phyloP scores from a whole-genome alignment of 1,140 invertebrate species.

The Venturia canescens region DNA sequence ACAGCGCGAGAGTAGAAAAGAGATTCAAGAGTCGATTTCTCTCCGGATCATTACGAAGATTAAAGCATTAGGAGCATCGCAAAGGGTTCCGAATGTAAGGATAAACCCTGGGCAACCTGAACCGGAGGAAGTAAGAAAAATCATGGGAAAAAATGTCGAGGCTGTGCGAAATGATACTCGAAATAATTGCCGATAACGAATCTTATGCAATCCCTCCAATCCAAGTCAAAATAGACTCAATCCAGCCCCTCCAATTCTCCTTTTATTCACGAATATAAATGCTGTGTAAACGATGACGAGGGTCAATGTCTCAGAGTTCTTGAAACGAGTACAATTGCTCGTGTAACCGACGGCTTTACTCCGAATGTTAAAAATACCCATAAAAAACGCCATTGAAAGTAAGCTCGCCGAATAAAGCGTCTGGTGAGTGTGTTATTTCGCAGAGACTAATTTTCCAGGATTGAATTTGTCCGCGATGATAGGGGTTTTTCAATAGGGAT shows the following conservation, averaged over 20 bases:
- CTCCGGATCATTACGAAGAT: slow-evolving; percentile 35
- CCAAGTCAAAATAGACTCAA: too few species aligned
- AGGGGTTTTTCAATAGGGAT: not conserved
- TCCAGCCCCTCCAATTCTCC: too few species aligned
- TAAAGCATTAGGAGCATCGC: slow-evolving; percentile 30
- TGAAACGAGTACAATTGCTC: too few species aligned
- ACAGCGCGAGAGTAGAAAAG: too few species aligned
- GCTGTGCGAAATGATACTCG: too few species aligned
- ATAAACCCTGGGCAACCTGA: not conserved
- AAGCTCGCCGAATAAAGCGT: not conserved
- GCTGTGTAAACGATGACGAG: too few species aligned
- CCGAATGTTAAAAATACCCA: too few species aligned
- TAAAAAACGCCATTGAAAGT: not conserved
- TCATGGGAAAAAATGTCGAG: not conserved
- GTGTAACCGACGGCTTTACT: too few species aligned
- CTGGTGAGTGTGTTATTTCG: slow-evolving; percentile 8
- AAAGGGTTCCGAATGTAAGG: not conserved
- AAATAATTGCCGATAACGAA: too few species aligned
- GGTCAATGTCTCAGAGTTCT: too few species aligned
- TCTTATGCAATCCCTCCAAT: too few species aligned
- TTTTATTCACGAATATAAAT: too few species aligned
- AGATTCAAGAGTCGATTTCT: not conserved
- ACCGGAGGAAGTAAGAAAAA: not conserved
- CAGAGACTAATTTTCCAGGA: not conserved
- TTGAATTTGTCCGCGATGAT: slow-evolving; percentile 5